A percentile compares a stretch with the other conserved stretches of the same genome.
phyloP scores from a whole-genome alignment of 2,113 vertebrate genomes.

The Phyllostomus discolor region DNA sequence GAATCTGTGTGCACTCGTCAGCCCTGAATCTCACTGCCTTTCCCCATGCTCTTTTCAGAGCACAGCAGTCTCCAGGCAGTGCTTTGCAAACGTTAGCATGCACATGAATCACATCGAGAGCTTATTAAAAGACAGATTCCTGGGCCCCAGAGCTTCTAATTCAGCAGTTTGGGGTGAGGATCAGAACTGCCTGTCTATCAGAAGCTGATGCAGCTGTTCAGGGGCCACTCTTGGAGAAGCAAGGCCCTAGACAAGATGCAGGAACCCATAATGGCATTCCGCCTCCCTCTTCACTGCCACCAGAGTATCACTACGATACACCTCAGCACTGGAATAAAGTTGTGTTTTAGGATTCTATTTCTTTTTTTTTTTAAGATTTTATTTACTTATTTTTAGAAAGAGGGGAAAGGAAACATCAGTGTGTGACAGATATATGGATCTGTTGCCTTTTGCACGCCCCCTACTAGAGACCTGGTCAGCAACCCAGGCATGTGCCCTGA shows the following conservation, averaged over 20 bases:
- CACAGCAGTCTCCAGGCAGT: background rate
- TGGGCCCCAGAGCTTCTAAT: background rate
- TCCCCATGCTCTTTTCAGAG: background rate
- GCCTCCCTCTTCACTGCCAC: background rate
- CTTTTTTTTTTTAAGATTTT: background rate
- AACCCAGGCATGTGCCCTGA: too few relatives aligned
- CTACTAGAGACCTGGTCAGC: too few relatives aligned
- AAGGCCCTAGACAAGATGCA: background rate
- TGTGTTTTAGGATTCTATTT: constrained; percentile 27
- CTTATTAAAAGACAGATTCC: background rate
- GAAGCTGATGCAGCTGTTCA: background rate
- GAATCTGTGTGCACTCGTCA: background rate
- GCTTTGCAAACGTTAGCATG: background rate
- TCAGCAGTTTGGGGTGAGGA: background rate
- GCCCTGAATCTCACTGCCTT: background rate
- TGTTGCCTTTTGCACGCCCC: too few relatives aligned
- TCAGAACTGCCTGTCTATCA: background rate
- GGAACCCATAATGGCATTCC: background rate
- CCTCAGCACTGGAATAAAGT: background rate
- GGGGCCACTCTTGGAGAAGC: background rate
- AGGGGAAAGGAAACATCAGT: too few relatives aligned
- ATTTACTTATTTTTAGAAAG: too few relatives aligned
- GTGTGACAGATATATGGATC: too few relatives aligned
- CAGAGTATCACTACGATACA: background rate
- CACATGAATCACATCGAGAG: background rate